These are phyloP conservation scores for Furnarius figulus DNA, from an alignment of 2,113 vertebrate species.

Conservation along the genomic window DNA sequence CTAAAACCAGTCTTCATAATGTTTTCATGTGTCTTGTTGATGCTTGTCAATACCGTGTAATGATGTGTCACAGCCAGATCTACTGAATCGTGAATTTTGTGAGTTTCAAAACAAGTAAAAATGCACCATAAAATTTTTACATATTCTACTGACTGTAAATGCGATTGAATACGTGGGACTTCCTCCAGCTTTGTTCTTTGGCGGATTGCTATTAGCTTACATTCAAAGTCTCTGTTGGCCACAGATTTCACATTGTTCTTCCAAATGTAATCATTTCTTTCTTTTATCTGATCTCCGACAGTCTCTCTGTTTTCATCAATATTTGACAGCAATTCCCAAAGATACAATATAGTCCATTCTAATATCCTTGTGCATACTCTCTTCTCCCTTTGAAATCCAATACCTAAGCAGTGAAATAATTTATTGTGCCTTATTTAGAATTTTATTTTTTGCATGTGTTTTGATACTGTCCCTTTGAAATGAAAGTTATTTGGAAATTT, in stretches of 20 bases:
- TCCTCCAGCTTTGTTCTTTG: conserved; percentile 75
- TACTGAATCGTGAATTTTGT: conserved; percentile 49
- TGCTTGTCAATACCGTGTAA: conserved; percentile 15
- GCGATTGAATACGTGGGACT: conserved; percentile 55
- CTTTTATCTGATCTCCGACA: conserved; percentile 83
- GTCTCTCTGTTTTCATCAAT: conserved; percentile 82
- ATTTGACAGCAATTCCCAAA: conserved; percentile 85
- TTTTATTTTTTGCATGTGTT: conserved; percentile 80
- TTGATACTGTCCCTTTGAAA: conserved; percentile 78
- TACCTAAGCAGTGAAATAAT: conserved; percentile 82
- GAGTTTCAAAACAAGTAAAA: conserved; percentile 66
- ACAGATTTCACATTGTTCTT: conserved; percentile 75
- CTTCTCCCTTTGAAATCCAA: conserved; percentile 81
- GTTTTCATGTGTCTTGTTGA: background rate
- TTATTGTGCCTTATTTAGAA: conserved; percentile 81
- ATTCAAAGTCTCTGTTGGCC: conserved; percentile 77
- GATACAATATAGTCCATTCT: conserved; percentile 78
- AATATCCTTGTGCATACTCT: conserved; percentile 76
- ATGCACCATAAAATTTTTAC: conserved; percentile 64
- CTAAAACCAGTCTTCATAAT: background rate
- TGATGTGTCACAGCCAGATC: conserved; percentile 36
- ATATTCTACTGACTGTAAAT: conserved; percentile 72
- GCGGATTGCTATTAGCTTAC: conserved; percentile 76
- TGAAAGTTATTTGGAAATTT: conserved; percentile 75
- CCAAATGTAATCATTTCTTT: conserved; percentile 80